Evolutionary conservation across 2,797 vertebrate species (phyloP), one percentile per base, ranked within the genome.

Genomic region (Macropodus opercularis): DNA sequence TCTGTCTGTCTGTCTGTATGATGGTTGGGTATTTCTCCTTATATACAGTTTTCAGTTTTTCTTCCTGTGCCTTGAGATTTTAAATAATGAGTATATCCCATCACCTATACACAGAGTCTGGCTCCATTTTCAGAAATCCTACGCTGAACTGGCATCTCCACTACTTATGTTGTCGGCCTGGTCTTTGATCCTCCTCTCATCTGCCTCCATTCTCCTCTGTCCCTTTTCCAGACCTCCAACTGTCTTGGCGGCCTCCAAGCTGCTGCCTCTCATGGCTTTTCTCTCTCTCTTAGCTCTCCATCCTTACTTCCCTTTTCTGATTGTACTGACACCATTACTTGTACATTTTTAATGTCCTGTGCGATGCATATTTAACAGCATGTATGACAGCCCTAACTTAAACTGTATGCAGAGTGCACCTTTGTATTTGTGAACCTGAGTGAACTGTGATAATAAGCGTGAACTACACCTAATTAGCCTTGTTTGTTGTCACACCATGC

Each of bases 171-270:
- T 65, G 75, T 65, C 61, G 36, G 75, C 58, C 60, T 68, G 72
- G 55, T 84, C 77, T 88, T 86, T 88, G 80, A 89, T 88, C 83
- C 74, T 77, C 69, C 66, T 82, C 72, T 85, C 79, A 82, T 83
- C 77, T 82, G 72, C 67, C 66, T 82, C 53, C 68, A 32, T 75
- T 78, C 61, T 76, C 53, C 68, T 63, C 70, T 68, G 77, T 83
- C 81, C 64, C 63, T 56, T 60, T 73, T 75, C 82, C 80, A 87
- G 78, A 77, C 80, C 79, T 74, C 83, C 84, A 59, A 75, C 83
- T 67, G 69, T 61, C 61, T 73, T 80, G 83, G 69, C 80, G 21
- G 56, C 50, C 32, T 71, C 63, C 64, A 32, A 61, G 64, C 71
- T 81, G 66, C 36, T 57, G 43, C 44, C 55, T 73, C 75, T 63